phyloP scores from a whole-genome alignment of 2,888 invertebrate genomes.

The Calameuta idolon region DNA sequence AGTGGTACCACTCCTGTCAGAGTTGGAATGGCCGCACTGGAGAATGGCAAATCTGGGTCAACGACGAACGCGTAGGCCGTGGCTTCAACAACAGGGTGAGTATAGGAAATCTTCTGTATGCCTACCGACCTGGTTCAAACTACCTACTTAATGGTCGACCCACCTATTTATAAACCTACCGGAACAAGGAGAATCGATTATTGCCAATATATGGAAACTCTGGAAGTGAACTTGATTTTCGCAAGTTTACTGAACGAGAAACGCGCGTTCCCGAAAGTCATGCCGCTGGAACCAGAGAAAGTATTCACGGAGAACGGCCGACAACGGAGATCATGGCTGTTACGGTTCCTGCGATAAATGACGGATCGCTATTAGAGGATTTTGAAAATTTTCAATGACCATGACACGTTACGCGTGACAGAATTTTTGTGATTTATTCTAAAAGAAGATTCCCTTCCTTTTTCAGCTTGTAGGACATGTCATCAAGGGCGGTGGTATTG shows the following conservation, averaged over 20 bases:
- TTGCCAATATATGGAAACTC: background rate
- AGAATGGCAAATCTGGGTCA: slow-evolving; percentile 92
- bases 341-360: background rate
- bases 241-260: background rate
- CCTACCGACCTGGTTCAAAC: background rate
- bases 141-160: background rate
- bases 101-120: slow-evolving; percentile 24
- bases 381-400: background rate
- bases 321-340: background rate
- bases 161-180: background rate
- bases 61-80: slow-evolving; percentile 85
- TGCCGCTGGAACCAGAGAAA: slow-evolving; percentile 16
- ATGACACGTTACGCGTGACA: background rate
- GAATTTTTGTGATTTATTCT: background rate
- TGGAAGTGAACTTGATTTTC: background rate
- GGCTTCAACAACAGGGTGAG: slow-evolving; percentile 89
- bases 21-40: slow-evolving; percentile 92
- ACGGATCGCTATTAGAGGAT: background rate
- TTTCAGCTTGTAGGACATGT: slow-evolving; percentile 81
- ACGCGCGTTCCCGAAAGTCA: slow-evolving; percentile 20
- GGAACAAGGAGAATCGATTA: background rate
- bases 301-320: slow-evolving; percentile 6
- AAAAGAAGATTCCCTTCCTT: background rate
- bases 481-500: slow-evolving; percentile 80
- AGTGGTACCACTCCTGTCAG: slow-evolving; percentile 89